These are phyloP conservation scores for Euura lappo DNA, from an alignment of 1,140 invertebrate species.

Conservation along the genomic window DNA sequence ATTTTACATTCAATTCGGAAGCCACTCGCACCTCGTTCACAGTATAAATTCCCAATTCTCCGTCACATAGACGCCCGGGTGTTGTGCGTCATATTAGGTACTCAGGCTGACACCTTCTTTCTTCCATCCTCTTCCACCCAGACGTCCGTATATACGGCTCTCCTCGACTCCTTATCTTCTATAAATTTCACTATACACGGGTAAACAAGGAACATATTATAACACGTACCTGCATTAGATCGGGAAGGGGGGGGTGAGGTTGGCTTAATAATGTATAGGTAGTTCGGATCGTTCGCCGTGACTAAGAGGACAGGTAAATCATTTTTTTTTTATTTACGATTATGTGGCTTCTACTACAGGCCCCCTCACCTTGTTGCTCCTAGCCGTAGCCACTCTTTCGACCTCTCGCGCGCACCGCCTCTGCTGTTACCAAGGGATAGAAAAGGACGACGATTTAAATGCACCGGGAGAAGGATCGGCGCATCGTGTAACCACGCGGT, in stretches of 20 bases:
- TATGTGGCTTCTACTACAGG: background rate
- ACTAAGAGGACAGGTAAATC: constrained; percentile 5
- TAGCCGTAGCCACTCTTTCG: background rate
- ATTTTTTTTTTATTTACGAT: background rate
- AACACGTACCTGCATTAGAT: background rate
- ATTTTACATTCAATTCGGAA: too few species aligned
- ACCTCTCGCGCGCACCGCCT: background rate
- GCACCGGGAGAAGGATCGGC: background rate
- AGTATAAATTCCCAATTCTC: too few species aligned
- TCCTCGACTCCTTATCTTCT: too few species aligned
- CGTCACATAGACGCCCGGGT: too few species aligned
- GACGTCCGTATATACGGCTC: too few species aligned
- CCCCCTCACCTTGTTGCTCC: background rate
- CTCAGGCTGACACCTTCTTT: too few species aligned
- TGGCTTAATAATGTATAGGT: background rate
- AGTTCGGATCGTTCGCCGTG: constrained; percentile 3
- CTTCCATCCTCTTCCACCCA: too few species aligned
- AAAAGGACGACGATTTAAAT: background rate
- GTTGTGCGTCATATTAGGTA: too few species aligned
- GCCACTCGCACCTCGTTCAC: too few species aligned
- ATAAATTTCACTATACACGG: too few species aligned
- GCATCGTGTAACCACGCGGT: background rate
- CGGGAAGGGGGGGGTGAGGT: background rate
- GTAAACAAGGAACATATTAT: background rate
- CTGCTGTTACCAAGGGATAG: background rate